Conservation (phyloP, 2,888 invertebrate species). For the Phaonia tiefii region DNA sequence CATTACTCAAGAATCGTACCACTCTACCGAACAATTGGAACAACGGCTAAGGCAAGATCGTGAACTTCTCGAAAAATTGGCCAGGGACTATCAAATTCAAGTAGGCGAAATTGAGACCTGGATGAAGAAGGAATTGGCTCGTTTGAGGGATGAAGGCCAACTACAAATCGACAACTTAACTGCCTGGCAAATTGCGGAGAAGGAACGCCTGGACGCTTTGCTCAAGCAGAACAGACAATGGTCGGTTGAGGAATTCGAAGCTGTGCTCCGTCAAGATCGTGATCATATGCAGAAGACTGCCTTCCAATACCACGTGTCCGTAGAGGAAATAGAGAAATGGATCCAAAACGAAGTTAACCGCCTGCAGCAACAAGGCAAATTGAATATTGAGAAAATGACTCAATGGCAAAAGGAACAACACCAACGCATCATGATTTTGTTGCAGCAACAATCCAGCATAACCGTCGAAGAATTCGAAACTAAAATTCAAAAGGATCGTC, state of each 20-base stretch:
- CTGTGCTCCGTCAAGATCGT: conserved; percentile 75
- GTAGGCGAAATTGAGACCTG: conserved; percentile 77
- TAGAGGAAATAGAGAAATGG: conserved; percentile 79
- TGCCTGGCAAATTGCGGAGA: conserved; percentile 77
- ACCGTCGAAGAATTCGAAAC: conserved; percentile 76
- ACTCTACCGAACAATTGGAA: conserved; percentile 78
- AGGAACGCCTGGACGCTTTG: conserved; percentile 73
- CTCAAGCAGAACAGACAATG: conserved; percentile 75
- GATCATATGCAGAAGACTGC: conserved; percentile 78
- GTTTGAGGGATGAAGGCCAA: conserved; percentile 77
- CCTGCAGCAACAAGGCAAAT: conserved; percentile 74
- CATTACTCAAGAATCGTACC: conserved; percentile 75
- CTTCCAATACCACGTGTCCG: conserved; percentile 77
- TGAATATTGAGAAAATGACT: conserved; percentile 76
- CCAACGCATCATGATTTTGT: conserved; percentile 73
- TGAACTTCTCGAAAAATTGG: conserved; percentile 74
- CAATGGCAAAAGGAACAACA: conserved; percentile 77
- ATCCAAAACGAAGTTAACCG: conserved; percentile 76
- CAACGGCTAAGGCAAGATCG: conserved; percentile 77
- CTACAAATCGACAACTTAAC: conserved; percentile 77
- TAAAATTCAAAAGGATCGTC: conserved; percentile 76
- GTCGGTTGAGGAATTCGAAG: conserved; percentile 76
- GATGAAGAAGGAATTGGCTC: conserved; percentile 77
- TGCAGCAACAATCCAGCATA: conserved; percentile 76
- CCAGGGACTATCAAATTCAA: conserved; percentile 77